Conservation (phyloP, 1,140 invertebrate species). For the Drosophila asahinai region DNA sequence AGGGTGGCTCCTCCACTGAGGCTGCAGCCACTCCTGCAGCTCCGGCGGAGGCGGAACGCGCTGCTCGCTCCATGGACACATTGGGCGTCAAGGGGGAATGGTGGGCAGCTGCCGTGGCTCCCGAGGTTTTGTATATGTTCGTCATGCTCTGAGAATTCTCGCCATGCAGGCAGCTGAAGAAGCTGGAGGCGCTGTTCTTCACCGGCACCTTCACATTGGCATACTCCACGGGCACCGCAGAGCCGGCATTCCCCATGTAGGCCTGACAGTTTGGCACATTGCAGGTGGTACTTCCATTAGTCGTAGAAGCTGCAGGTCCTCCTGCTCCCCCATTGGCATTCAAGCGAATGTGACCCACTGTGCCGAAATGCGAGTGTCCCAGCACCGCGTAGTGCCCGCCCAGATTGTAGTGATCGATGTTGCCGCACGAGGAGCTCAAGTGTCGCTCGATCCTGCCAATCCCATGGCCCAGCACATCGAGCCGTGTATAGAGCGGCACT, state of each 20-base stretch:
- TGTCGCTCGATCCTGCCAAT: slow-evolving; percentile 87
- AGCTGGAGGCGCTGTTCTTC: slow-evolving; percentile 80
- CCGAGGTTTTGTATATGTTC: slow-evolving; percentile 79
- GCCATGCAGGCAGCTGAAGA: slow-evolving; percentile 84
- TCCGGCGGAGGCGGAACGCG: slow-evolving; percentile 70
- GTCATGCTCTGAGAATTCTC: slow-evolving; percentile 85
- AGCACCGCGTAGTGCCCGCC: slow-evolving; percentile 84
- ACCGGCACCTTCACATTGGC: slow-evolving; percentile 70
- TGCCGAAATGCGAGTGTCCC: slow-evolving; percentile 83
- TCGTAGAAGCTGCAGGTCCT: too few relatives aligned
- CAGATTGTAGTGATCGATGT: slow-evolving; percentile 86
- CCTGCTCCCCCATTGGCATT: slow-evolving; percentile 61
- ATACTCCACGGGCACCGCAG: slow-evolving; percentile 44
- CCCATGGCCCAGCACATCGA: slow-evolving; percentile 86
- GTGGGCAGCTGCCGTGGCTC: slow-evolving; percentile 36
- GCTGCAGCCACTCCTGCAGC: slow-evolving; percentile 32
- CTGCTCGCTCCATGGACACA: slow-evolving; percentile 72
- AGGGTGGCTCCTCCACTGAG: slow-evolving; percentile 33
- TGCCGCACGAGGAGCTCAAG: slow-evolving; percentile 87
- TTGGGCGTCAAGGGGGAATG: slow-evolving; percentile 61
- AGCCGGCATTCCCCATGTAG: slow-evolving; percentile 42
- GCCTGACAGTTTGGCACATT: slow-evolving; percentile 69
- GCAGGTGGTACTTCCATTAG: too few relatives aligned
- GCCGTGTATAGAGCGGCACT: slow-evolving; percentile 86
- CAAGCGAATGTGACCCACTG: slow-evolving; percentile 81